These are phyloP conservation scores for Lagocephalus sceleratus DNA, from an alignment of 2,797 vertebrate genomes.

Conservation along the genomic window DNA sequence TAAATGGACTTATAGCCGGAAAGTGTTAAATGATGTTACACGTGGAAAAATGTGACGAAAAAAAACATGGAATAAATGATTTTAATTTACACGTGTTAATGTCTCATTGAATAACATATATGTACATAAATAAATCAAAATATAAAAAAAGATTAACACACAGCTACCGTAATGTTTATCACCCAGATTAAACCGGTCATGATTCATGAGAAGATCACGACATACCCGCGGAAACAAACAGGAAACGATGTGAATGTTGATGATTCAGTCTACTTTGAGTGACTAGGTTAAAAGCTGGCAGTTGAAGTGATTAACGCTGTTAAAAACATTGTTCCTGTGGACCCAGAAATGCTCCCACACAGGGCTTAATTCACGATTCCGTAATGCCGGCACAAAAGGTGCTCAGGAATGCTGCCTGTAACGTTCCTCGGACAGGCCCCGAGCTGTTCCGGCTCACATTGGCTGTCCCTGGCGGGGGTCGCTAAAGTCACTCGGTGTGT, in stretches of 20 bases:
- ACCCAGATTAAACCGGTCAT: no score
- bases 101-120: background rate
- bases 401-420: background rate
- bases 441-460: background rate
- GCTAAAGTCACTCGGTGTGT: background rate
- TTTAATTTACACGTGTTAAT: background rate
- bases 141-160: background rate
- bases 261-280: background rate
- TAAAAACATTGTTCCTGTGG: background rate
- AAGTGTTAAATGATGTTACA: no score
- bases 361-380: no score
- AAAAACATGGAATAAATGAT: background rate
- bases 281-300: background rate
- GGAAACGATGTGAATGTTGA: background rate
- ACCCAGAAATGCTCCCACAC: background rate
- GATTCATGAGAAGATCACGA: no score
- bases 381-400: background rate
- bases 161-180: no score
- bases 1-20: no score
- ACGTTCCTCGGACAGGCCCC: background rate
- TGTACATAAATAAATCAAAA: background rate
- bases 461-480: background rate
- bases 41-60: no score
- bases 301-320: background rate
- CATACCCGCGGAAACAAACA: no score